phyloP scores from a whole-genome alignment of 2,113 vertebrate species.

The Rallus limicola region DNA sequence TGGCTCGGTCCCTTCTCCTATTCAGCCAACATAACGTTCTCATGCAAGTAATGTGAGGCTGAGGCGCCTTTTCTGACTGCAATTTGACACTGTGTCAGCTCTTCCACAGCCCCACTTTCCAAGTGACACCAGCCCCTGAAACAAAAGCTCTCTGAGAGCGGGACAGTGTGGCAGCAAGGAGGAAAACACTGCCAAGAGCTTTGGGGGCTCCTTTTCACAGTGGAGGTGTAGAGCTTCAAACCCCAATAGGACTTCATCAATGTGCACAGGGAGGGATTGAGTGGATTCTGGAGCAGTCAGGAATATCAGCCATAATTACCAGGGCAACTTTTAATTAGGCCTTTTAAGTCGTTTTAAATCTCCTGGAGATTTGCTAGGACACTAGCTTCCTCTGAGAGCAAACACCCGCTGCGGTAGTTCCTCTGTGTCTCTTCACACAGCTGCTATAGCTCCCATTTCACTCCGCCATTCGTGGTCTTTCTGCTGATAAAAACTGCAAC shows the following conservation, averaged over 20 bases:
- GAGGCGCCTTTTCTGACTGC: fast-evolving
- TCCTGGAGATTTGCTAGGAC: not conserved
- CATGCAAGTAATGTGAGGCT: not conserved
- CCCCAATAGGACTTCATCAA: fast-evolving
- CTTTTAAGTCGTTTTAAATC: not conserved
- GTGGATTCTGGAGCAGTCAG: not conserved
- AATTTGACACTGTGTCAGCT: not conserved
- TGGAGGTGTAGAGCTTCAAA: not conserved
- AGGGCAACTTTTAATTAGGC: not conserved
- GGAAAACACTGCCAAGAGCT: not conserved
- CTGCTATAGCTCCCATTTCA: not conserved
- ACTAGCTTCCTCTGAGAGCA: not conserved
- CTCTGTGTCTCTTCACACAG: not conserved
- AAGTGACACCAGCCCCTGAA: not conserved
- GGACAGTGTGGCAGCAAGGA: fast-evolving
- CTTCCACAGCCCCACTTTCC: not conserved
- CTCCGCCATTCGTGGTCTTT: fast-evolving
- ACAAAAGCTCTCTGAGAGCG: not conserved
- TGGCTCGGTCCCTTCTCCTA: not conserved
- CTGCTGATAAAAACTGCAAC: not conserved
- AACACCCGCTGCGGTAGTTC: not conserved
- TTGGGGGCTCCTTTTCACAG: fast-evolving
- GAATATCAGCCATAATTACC: not conserved
- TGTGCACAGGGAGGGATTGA: not conserved
- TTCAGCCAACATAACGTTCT: not conserved